Percentiles rank a stretch among this genome's conserved stretches.
Evolutionary conservation across 2,113 vertebrate genomes (phyloP).

Genomic region (Morone chrysops): DNA sequence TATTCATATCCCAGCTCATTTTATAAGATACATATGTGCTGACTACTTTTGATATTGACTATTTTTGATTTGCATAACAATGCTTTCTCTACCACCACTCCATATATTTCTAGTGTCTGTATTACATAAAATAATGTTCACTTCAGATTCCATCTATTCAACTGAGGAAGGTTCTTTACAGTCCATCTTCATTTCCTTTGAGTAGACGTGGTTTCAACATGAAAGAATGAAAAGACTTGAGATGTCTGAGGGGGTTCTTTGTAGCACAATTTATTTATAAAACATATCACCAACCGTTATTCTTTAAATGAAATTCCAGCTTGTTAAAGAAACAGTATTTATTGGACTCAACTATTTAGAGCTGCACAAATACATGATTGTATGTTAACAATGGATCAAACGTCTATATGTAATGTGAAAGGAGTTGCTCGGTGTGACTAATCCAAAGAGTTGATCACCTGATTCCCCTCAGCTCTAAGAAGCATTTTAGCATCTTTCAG

Average conservation of each 20-base stretch:
- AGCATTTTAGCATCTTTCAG: neutral
- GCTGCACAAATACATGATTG: neutral
- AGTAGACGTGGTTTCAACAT: slow-evolving; percentile 41
- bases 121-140: slow-evolving; percentile 31
- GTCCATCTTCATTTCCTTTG: slow-evolving; percentile 35
- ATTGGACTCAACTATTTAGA: neutral
- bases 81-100: neutral
- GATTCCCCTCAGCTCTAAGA: neutral
- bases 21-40: neutral
- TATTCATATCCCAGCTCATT: slow-evolving; percentile 12
- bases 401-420: neutral
- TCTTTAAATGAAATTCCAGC: neutral
- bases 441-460: no score
- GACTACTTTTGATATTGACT: slow-evolving; percentile 15
- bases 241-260: slow-evolving; percentile 12
- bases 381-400: neutral
- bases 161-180: slow-evolving; percentile 17
- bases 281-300: neutral
- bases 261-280: neutral
- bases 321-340: neutral
- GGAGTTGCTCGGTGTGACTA: neutral
- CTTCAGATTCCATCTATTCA: slow-evolving; percentile 46
- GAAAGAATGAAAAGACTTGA: slow-evolving; percentile 23
- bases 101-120: neutral
- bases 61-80: slow-evolving; percentile 45